These are phyloP conservation scores for Holocentrus rufus DNA, from an alignment of 2,797 vertebrate species.

Conservation along the genomic window DNA sequence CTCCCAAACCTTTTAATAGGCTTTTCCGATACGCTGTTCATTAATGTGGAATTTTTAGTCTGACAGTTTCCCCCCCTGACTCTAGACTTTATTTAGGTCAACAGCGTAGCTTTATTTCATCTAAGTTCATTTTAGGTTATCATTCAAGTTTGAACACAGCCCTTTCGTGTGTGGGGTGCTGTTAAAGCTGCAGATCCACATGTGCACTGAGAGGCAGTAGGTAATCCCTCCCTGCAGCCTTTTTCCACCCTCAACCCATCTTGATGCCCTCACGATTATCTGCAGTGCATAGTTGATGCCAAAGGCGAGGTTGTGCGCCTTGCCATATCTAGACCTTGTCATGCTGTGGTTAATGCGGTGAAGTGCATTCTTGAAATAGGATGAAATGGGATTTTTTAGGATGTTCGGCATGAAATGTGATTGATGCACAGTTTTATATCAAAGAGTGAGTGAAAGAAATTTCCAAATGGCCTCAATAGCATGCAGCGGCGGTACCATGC, in stretches of 20 bases:
- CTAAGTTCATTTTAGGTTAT: background rate
- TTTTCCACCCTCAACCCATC: no score
- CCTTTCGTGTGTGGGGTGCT: background rate
- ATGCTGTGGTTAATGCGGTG: background rate
- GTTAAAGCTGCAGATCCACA: no score
- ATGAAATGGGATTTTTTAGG: background rate
- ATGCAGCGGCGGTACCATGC: constrained; percentile 34
- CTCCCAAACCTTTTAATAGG: background rate
- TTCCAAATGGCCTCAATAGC: constrained; percentile 40
- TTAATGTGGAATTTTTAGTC: background rate
- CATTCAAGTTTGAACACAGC: background rate
- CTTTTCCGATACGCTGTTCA: background rate
- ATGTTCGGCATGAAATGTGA: background rate
- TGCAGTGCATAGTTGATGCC: no score
- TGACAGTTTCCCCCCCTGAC: background rate
- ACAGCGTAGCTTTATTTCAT: background rate
- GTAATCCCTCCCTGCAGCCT: no score
- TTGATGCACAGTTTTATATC: constrained; percentile 15
- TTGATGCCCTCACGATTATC: no score
- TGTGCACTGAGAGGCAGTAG: no score
- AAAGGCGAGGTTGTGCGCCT: no score
- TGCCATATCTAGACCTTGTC: no score
- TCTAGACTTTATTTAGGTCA: no score
- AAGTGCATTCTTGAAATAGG: background rate
- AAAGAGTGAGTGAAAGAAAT: constrained; percentile 14